These are phyloP conservation scores for Calephelis nemesis DNA, from an alignment of 1,140 invertebrate species.

Conservation along the genomic window DNA sequence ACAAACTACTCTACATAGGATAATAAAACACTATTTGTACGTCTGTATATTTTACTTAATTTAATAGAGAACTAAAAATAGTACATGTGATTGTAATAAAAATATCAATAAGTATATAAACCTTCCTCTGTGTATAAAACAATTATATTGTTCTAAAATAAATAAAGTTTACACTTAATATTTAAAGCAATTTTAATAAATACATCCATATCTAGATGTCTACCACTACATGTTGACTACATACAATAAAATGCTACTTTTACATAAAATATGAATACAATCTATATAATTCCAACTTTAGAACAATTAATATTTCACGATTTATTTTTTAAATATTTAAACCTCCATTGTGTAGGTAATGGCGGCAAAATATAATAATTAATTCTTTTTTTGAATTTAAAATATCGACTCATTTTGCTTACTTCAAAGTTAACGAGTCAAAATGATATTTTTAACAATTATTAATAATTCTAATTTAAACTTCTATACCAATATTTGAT, in stretches of 20 bases:
- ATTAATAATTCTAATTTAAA: background rate
- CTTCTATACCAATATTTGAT: background rate
- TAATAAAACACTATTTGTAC: background rate
- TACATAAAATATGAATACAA: conserved; percentile 9
- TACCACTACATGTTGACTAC: background rate
- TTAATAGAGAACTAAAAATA: conserved; percentile 5
- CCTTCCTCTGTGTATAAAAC: conserved; percentile 13
- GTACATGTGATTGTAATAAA: conserved; percentile 5
- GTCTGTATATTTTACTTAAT: conserved; percentile 12
- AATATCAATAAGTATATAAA: conserved; percentile 12
- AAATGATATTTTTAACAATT: background rate
- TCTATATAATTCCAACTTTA: background rate
- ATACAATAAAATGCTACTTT: conserved; percentile 10
- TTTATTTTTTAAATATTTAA: conserved; percentile 1
- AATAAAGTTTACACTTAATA: conserved; percentile 6
- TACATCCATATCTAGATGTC: background rate
- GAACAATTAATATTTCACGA: background rate
- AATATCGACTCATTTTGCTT: conserved; percentile 1
- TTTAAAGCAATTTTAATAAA: conserved; percentile 12
- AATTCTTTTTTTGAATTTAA: background rate
- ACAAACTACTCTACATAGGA: background rate
- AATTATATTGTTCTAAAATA: background rate
- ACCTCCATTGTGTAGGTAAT: background rate
- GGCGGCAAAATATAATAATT: background rate
- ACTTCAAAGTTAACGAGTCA: background rate